Base-by-base conservation (phyloP, 2,113 vertebrate species). In the Zootoca vivipara region DNA sequence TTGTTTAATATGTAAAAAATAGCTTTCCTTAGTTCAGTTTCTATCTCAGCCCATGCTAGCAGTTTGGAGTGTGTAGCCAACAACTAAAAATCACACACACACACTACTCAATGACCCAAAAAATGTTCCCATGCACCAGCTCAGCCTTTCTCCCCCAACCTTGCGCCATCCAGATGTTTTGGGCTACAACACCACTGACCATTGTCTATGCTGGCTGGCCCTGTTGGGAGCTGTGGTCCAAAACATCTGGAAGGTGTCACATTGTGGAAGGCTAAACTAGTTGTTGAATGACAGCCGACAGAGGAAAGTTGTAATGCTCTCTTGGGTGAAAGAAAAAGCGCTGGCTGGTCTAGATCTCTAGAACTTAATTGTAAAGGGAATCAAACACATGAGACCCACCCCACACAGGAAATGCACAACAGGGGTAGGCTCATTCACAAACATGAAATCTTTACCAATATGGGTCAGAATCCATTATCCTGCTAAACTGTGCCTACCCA, bases 381-480 rank as follows among this genome's bases (percentile, higher is more conserved):
- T 75, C 64, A 77, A 65, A 85, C 65, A n/a, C 58, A 58, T 38
- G 38, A 85, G 28, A n/a, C 46, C 24, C 35, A 22, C 33, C 33
- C 78, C 8, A 20, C 72, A 26, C 28, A 4, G 56, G 30, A 77
- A 85, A 77, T 77, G 15, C 73, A 78, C 42, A 20, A 85, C 24
- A 72, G 35, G 15, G 64, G 46, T n/a, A 90, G 28, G 85, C 33
- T 86, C 77, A 75, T 87, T 33, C 1, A 78, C 12, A 78, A 77
- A 86, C n/a, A 72, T 33, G 69, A 86, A 70, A 82, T 92, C 10
- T 8, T 83, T 90, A 92, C 52, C 89, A 94, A 94, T 90, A 1
- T 9, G 77, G 69, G 92, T 91, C 90, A 92, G 81, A 94, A 92
- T 91, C 87, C 87, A 84, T 85, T 78, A 85, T 78, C 74, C 46